These are phyloP conservation scores for Sorex araneus DNA, from an alignment of 2,113 vertebrate genomes.

Conservation along the genomic window DNA sequence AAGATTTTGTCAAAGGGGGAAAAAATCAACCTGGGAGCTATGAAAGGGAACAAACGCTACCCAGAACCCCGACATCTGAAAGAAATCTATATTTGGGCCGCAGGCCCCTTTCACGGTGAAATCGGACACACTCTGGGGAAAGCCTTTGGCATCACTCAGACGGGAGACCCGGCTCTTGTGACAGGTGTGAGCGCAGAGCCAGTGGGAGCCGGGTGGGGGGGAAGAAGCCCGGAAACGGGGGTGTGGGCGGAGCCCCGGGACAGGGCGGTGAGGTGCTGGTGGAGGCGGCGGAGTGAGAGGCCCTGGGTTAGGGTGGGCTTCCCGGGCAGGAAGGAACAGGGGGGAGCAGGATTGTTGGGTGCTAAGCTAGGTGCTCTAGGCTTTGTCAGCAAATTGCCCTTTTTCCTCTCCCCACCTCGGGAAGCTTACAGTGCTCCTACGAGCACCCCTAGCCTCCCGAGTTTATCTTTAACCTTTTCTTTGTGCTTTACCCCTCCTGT, in stretches of 20 bases:
- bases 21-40: neutral
- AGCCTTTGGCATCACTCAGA: neutral
- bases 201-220: neutral
- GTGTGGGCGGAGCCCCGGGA: neutral
- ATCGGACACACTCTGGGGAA: conserved; percentile 42
- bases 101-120: conserved; percentile 30
- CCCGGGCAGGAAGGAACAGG: too few relatives aligned
- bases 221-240: neutral
- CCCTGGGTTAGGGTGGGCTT: too few relatives aligned
- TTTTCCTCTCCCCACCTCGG: too few relatives aligned
- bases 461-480: too few relatives aligned
- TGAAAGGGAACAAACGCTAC: neutral
- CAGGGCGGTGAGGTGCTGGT: neutral
- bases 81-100: neutral
- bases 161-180: neutral
- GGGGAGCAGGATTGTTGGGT: too few relatives aligned
- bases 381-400: too few relatives aligned
- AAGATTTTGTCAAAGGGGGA: conserved; percentile 21
- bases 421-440: too few relatives aligned
- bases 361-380: too few relatives aligned
- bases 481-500: too few relatives aligned
- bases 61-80: neutral
- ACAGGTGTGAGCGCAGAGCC: neutral
- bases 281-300: too few relatives aligned
- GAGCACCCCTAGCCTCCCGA: too few relatives aligned